Conservation (phyloP, 2,888 invertebrate species). For the Lepidocyrtinus sp. region DNA sequence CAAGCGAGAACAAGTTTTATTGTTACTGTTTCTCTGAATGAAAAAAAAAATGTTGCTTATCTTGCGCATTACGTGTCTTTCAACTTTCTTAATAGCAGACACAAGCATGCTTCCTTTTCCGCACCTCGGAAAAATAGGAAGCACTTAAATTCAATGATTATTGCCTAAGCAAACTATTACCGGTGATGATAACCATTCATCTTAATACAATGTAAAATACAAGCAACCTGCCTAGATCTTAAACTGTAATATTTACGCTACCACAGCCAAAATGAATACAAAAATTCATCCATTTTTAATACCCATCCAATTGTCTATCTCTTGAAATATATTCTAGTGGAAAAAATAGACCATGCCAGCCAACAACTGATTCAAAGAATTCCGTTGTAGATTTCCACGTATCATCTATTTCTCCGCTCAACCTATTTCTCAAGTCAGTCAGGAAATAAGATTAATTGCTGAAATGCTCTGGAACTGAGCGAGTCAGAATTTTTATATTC, state of each 20-base stretch:
- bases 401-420: not conserved
- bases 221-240: not conserved
- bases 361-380: not conserved
- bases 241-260: not conserved
- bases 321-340: not conserved
- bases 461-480: not conserved
- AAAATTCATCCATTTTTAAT: conserved; percentile 10
- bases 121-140: not conserved
- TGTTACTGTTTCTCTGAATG: not conserved
- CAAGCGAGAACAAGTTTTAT: not conserved
- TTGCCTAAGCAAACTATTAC: not conserved
- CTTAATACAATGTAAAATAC: not conserved
- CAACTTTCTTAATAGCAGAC: not conserved
- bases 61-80: not conserved
- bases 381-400: not conserved
- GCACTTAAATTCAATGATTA: conserved; percentile 2
- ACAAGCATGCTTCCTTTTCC: not conserved
- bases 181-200: conserved; percentile 3
- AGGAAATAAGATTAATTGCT: conserved; percentile 14
- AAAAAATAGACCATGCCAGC: not conserved
- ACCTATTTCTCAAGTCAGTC: conserved; percentile 2
- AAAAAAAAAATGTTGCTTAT: not conserved
- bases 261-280: not conserved
- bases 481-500: not conserved
- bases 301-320: not conserved